Base-by-base conservation (phyloP, 2,888 invertebrate genomes). In the Coenonympha glycerion region DNA sequence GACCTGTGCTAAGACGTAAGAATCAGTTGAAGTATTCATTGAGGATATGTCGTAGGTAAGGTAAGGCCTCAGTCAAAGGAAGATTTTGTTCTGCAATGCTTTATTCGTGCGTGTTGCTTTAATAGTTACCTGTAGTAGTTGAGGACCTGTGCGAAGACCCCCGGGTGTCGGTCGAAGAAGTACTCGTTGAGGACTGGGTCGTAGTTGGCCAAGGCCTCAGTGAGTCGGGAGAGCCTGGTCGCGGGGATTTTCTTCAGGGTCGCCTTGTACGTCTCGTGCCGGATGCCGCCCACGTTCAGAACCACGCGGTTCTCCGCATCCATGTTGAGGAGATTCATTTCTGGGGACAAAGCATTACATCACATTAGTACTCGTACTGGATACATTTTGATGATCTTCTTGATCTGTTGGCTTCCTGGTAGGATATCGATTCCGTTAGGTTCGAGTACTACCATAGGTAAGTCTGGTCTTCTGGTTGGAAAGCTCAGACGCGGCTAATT, bases 121-220 rank as follows among this genome's bases (percentile, higher is more conserved):
- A 9, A 31, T 5, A 56, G 63, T 75, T 69, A 92, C 91, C 95
- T 93, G 89, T 99, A 99, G 84, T 99, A 99, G 85, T 99, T 99
- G 71, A 96, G 91, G 69, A 96, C 95, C 89, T 98, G 98, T 51
- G 97, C 97, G 85, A 98, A 98, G 64, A 90, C 98, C 47, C 97
- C 98, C 24, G 98, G 98, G 88, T 98, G 98, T 64, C 97, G 89
- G 87, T 98, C 99, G 88, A 99, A 99, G 91, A 99, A 99, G 90
- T 98, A 99, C 89, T 99, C 99, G 87, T 99, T 99, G 70, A 99
- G 92, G 71, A 99, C 95, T 42, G 98, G 98, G 88, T 99, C 99
- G 89, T 99, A 99, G 89, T 99, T 99, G 76, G 97, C 98, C 69
- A 99, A 90, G 37, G 98, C 98, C 87, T 99, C 99, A 56, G 97